Base-by-base conservation (phyloP, 2,797 vertebrate species). In the Emydoidea blandingii region DNA sequence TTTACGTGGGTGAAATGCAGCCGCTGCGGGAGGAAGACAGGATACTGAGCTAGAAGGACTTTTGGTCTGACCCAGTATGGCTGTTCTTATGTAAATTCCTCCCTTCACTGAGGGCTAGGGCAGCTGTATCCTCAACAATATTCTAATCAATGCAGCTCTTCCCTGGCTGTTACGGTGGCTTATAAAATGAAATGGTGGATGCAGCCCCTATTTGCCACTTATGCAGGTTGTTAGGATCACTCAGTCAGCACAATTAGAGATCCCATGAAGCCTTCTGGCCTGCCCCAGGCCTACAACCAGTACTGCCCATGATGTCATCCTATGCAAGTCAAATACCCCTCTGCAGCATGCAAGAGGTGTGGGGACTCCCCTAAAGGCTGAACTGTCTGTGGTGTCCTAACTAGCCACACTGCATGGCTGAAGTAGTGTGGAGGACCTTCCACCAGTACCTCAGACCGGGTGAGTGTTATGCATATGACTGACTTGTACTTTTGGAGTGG, bases 141-240 rank as follows among this genome's bases (percentile, higher is more conserved):
- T 68, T 68, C 65, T 68, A 5, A 68, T 37, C 65, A 68, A 19
- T 21, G 65, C 18, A 68, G 65, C 65, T 68, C 8, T 41, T 37
- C 65, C 19, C 3, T 37, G 8, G 5, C n/a, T 72, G 65, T 41
- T 72, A 3, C 59, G 79, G 11, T 14, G 9, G 2, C 44, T 5
- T 79, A 31, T 21, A 56, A 59, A 91, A 62, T 1, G 44, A 74
- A 85, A 79, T 0, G 37, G 18, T 65, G 8, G 54, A 54, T 41
- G 31, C 57, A 80, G 54, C 27, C 31, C 6, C 34, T 74, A 3
- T 85, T 91, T 90, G 37, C 0, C 0, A 49, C 47, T 92, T 50
- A 9, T 47, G 12, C 14, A 0, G 0, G 47, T 59, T 62, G 41
- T 47, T 82, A 44, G 41, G 16, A 41, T 76, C 81, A 59, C 5